Base-by-base conservation (phyloP, 2,113 vertebrate species). In the Urocynchramus pylzowi region DNA sequence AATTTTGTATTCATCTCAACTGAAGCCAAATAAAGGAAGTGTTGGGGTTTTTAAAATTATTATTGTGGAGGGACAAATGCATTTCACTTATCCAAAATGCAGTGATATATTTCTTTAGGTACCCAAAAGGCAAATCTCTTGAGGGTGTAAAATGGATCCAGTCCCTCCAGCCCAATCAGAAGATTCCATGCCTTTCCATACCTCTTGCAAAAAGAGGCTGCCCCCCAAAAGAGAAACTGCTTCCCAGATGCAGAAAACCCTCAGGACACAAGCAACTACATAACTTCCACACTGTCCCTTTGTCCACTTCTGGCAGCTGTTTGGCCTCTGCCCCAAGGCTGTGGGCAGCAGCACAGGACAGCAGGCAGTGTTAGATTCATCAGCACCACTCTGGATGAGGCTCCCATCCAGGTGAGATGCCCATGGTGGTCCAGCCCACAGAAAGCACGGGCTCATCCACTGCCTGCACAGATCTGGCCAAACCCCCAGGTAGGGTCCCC, bases 301-400 rank as follows among this genome's bases (percentile, higher is more conserved):
- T 53, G 30, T 45, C 42, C n/a, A 68, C 37, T 49, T 21, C 6
- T 16, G 3, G 1, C 3, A 15, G 30, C 53, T 35, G 5, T 44
- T 71, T 52, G 45, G 17, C 13, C 22, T 1, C 35, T 59, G 22
- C 10, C 26, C 22, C 10, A 2, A 33, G 80, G 57, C 69, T 50
- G 52, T 0, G 0, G 61, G 21, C 30, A 63, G 67, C 35, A 41
- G 22, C 41, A 4, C 6, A 5, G 70, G n/a, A 22, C 26, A 87
- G 53, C 35, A 41, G 44, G 33, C 77, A 64, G 23, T 1, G 27
- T 3, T 21, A n/a, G 41, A 30, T n/a, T 17, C 4, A 2, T 11
- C 54, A 70, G 41, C 3, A 0, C 24, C 65, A 44, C 33, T 44
- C 61, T 5, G 12, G 45, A 23, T 41, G n/a, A 15, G 63, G 14